Base-by-base conservation (phyloP, 2,797 vertebrate species). In the Lutra lutra region DNA sequence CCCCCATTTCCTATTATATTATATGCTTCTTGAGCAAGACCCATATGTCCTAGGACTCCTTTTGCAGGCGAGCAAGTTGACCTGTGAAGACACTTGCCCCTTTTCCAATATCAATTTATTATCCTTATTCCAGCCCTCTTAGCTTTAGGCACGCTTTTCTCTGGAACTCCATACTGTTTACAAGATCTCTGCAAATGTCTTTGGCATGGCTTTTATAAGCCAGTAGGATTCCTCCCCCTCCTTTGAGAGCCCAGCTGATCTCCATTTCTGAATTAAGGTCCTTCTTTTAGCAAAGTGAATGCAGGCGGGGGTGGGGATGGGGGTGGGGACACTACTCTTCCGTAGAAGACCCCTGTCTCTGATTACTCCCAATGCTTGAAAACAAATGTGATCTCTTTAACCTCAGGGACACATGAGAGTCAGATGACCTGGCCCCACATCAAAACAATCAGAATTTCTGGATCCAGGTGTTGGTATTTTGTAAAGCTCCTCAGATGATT, bases 251-350 rank as follows among this genome's bases (percentile, higher is more conserved):
- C 58, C 80, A 78, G 32, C 43, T 89, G 62, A 23, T 75, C 48
- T 84, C 60, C 75, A 7, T 80, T 72, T 89, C 38, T 75, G 21
- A 84, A 46, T 3, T 32, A 32, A 56, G 79, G 29, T 38, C 29
- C 23, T 84, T 38, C 46, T 32, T 17, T 5, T 2, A 84, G 15
- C n/a, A 40, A 77, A 25, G 29, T 7, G 68, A 72, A 32, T 0
- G 32, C 0, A 1, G 56, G 60, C 0, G 35, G 38, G 11, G 40
- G 18, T 1, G 12, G 18, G 32, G 20, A 2, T 5, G 51, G 29
- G 38, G 38, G 38, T 38, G 0, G 3, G 21, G 40, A 60, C 23
- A 38, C 8, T 1, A 3, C 2, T 62, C 27, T 38, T 88, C 35
- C 17, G 4, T 12, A 29, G 38, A 46, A 51, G 46, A 72, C 9